Evolutionary conservation across 2,797 vertebrate species (phyloP), one percentile per base, ranked within the genome.

Genomic region (Tenualosa thibaudeaui): DNA sequence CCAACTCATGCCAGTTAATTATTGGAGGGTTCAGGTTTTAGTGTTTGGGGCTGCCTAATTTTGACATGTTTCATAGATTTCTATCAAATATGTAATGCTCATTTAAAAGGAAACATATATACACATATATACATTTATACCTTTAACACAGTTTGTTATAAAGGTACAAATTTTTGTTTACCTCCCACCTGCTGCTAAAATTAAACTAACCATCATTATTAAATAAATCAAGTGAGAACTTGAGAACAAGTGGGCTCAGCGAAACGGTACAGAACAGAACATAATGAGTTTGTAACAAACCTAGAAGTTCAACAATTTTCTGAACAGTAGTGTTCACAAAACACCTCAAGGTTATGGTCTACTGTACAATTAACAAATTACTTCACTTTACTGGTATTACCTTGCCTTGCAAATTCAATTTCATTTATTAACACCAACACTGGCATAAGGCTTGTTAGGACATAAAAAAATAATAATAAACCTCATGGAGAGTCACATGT

Each of bases 281-380:
- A 7, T 78, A 78, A 78, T 78, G 15, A 78, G 71, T 78, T 78
- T 78, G 71, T 43, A 78, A 78, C 71, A 78, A 78, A 78, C 40
- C 40, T 78, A 43, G 3, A 78, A 43, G 17, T 46, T 78, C 40
- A 46, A 40, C 37, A 15, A 71, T 71, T 43, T 71, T 40, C 68
- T 17, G 37, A 71, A 71, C 26, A 37, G 37, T 2, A 71, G 12
- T 40, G 37, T 31, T 71, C 37, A 71, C 26, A 12, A 40, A 15
- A 40, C 19, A 71, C 31, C 40, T 78, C 37, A 78, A 78, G 71
- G 37, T 43, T 78, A 19, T 19, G 43, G 37, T 7, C 71, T 46
- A 78, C 13, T 46, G 2, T 46, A 1, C 19, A 78, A 78, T 40
- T 46, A 40, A 78, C 40, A 78, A 78, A 78, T 78, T 8, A 78